Evolutionary conservation across 2,888 invertebrate genomes (phyloP).

Genomic region (Drosophila borborema): DNA sequence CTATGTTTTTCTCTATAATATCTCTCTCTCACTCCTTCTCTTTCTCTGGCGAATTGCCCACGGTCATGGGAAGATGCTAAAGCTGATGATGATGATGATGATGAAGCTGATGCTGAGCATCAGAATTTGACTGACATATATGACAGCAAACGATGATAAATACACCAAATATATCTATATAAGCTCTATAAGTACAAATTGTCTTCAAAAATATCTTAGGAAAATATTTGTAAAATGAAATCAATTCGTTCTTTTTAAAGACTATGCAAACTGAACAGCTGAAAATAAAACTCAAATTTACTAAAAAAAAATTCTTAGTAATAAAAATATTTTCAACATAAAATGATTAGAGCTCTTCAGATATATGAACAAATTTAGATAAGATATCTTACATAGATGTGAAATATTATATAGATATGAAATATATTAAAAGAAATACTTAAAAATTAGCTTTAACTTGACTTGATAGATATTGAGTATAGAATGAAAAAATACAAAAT

Average conservation of each 20-base stretch:
- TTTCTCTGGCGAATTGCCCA: constrained; percentile 37
- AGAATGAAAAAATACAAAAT: too few species aligned
- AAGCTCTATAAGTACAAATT: constrained; percentile 6
- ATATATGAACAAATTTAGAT: too few species aligned
- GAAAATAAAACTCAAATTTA: background rate
- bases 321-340: background rate
- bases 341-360: background rate
- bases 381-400: too few species aligned
- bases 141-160: constrained; percentile 33
- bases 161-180: constrained; percentile 13
- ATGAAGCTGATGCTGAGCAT: constrained; percentile 2
- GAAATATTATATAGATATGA: too few species aligned
- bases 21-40: background rate
- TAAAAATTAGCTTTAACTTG: too few species aligned
- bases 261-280: background rate
- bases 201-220: background rate
- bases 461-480: too few species aligned
- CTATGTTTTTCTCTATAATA: background rate
- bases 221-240: background rate
- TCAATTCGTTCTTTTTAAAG: background rate
- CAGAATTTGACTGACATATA: constrained; percentile 18
- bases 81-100: background rate
- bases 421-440: too few species aligned
- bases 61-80: constrained; percentile 48
- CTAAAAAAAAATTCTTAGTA: background rate